These are phyloP conservation scores for Encarsia formosa DNA, from an alignment of 2,888 invertebrate genomes.

Conservation along the genomic window DNA sequence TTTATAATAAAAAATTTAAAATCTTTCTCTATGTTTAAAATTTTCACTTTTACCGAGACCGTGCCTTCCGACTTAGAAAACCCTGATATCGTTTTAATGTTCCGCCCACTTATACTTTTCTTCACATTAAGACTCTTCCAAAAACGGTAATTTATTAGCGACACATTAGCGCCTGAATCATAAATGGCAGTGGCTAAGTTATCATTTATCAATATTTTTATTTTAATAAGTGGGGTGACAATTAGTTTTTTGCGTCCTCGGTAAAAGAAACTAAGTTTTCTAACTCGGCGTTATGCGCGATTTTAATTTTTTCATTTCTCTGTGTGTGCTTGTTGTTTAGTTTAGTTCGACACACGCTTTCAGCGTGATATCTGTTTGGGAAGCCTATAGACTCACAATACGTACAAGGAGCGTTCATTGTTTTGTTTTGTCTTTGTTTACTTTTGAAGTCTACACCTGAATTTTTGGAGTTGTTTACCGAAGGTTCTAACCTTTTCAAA, in stretches of 20 bases:
- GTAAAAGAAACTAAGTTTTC: constrained; percentile 17
- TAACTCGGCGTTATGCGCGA: constrained; percentile 16
- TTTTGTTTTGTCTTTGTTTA: constrained; percentile 1
- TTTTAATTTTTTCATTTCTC: constrained; percentile 19
- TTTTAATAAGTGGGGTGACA: constrained; percentile 21
- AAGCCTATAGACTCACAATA: constrained; percentile 24
- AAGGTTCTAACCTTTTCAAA: neutral
- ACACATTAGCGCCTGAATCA: too few relatives aligned
- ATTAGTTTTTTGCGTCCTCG: constrained; percentile 23
- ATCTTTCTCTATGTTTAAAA: neutral
- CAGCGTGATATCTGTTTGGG: constrained; percentile 20
- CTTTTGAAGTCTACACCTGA: neutral
- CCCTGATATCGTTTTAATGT: too few relatives aligned
- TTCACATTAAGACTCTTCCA: constrained; percentile 15
- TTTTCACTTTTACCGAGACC: neutral
- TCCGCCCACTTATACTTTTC: too few relatives aligned
- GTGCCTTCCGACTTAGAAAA: constrained; percentile 24
- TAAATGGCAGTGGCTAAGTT: too few relatives aligned
- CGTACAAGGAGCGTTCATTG: constrained; percentile 14
- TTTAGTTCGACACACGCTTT: constrained; percentile 20
- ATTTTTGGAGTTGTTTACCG: neutral
- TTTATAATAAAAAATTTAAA: constrained; percentile 11
- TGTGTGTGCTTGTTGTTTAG: constrained; percentile 13
- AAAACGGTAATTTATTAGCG: too few relatives aligned
- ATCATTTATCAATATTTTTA: too few relatives aligned